Evolutionary conservation across 2,797 vertebrate species (phyloP), one percentile per base, ranked within the genome.

Genomic region (Artibeus jamaicensis): DNA sequence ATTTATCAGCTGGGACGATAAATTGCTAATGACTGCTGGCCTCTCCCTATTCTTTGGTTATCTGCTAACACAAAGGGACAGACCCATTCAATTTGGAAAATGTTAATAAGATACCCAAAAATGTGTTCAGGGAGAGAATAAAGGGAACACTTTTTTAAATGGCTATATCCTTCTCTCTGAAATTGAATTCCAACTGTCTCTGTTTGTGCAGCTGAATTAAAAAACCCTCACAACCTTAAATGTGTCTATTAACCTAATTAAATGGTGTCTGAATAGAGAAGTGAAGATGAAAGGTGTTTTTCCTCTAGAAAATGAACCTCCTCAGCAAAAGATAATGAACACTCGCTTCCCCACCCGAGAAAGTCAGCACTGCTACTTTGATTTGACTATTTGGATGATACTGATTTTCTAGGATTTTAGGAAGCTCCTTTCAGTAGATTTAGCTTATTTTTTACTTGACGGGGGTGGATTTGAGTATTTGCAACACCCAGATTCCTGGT

Each of bases 61-160:
- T 97, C 97, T 93, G 88, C 84, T 97, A 96, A 97, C 26, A 95
- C 95, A 97, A 93, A 97, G 82, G 94, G 91, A 97, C 97, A 93
- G 92, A 93, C 93, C 96, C 96, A 97, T 93, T 97, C 97, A 96
- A 96, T 98, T 97, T 94, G 84, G 93, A 94, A 93, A 97, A 95
- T 97, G 93, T 94, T 96, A 84, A 91, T 82, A 86, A 44, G 97
- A 87, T 98, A 86, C 55, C 46, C 46, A 92, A 50, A 94, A 26
- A 94, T 95, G 92, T 62, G 76, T 89, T 82, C 62, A 76, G 70
- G 55, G 91, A 91, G 91, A 92, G 65, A 86, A 39, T 16, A 93
- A 78, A 84, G 78, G 50, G 92, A 96, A 96, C 86, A 81, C 24
- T 46, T 91, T 96, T 92, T 44, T 62, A 95, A 92, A 98, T 89